Evolutionary conservation across 2,797 vertebrate species (phyloP).

Genomic region (Malurus splendens): DNA sequence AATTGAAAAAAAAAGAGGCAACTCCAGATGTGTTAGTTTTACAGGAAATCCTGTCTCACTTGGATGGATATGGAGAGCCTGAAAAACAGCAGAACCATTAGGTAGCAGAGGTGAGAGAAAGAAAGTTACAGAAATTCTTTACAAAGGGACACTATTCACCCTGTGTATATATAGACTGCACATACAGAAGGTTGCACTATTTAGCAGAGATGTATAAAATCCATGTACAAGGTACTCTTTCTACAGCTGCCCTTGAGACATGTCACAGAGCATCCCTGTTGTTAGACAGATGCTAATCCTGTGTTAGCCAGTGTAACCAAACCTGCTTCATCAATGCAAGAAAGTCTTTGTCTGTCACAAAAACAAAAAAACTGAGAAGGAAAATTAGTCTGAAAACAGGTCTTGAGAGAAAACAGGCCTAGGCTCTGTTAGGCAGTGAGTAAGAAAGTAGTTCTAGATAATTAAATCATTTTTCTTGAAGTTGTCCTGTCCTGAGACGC

Average conservation of each 20-base stretch:
- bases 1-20: background rate
- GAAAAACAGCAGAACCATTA: constrained; percentile 37
- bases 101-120: constrained; percentile 29
- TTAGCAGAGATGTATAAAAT: constrained; percentile 4
- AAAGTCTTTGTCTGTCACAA: background rate
- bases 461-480: constrained; percentile 3
- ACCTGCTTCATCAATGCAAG: background rate
- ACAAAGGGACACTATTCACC: constrained; percentile 44
- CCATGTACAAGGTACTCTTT: constrained; percentile 36
- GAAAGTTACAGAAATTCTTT: constrained; percentile 24
- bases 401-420: background rate
- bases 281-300: constrained; percentile 28
- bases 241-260: constrained; percentile 27
- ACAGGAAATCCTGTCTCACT: constrained; percentile 56
- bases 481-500: background rate
- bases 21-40: constrained; percentile 35
- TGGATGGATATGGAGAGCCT: constrained; percentile 11
- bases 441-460: background rate
- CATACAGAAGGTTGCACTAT: background rate
- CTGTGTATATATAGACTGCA: background rate
- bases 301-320: background rate
- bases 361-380: background rate
- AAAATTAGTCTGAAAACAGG: background rate
- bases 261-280: constrained; percentile 36
- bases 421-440: background rate